Conservation (phyloP, 1,140 invertebrate species). For the Leptopilina boulardi region DNA sequence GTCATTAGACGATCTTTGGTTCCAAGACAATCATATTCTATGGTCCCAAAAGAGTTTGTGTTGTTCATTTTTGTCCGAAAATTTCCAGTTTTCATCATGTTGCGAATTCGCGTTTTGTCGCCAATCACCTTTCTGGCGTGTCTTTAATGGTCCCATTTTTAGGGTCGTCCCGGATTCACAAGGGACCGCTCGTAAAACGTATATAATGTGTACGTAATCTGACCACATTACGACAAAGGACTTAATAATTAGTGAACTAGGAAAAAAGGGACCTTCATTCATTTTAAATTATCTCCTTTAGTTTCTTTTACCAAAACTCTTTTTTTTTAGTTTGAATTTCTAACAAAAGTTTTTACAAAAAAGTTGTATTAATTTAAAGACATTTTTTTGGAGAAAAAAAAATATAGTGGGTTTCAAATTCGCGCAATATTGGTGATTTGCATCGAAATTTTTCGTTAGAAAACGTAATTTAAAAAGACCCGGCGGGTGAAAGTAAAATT, state of each 20-base stretch:
- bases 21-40: slow-evolving; percentile 70
- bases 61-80: slow-evolving; percentile 53
- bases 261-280: neutral
- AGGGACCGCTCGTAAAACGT: slow-evolving; percentile 2
- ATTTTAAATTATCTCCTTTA: neutral
- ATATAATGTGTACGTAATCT: slow-evolving; percentile 2
- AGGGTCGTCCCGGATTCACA: slow-evolving; percentile 24
- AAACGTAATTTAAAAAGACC: slow-evolving; percentile 17
- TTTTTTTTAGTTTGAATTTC: no score
- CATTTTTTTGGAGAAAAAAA: no score
- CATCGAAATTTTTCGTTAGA: slow-evolving; percentile 43
- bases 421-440: slow-evolving; percentile 35
- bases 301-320: neutral
- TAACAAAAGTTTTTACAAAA: no score
- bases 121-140: slow-evolving; percentile 46
- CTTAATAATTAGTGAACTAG: neutral
- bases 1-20: slow-evolving; percentile 74
- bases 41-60: slow-evolving; percentile 50
- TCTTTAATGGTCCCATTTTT: slow-evolving; percentile 55
- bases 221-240: slow-evolving; percentile 21
- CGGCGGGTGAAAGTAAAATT: neutral
- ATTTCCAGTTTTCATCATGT: slow-evolving; percentile 58
- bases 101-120: slow-evolving; percentile 51
- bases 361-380: no score
- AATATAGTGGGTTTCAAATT: no score